Conservation (phyloP, 1,140 invertebrate species). For the Drosophila jambulina region DNA sequence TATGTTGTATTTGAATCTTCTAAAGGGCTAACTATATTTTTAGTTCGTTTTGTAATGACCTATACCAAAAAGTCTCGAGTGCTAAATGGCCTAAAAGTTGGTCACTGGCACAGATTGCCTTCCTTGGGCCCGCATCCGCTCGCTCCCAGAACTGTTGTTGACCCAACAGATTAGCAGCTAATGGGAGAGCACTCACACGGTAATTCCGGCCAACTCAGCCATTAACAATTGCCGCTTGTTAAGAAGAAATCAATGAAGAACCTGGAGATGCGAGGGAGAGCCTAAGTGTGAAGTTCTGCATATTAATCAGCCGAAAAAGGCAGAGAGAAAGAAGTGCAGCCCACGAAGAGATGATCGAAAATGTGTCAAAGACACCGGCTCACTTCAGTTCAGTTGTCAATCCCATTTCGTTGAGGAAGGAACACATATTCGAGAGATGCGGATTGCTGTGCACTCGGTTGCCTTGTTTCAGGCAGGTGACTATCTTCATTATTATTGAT, state of each 20-base stretch:
- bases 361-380: constrained; percentile 14
- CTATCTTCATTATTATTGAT: constrained; percentile 52
- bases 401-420: constrained; percentile 20
- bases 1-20: background rate
- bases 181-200: constrained; percentile 52
- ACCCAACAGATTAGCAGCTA: constrained; percentile 73
- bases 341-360: constrained; percentile 10
- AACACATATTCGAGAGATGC: constrained; percentile 7
- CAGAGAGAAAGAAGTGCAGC: constrained; percentile 14
- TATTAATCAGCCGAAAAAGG: constrained; percentile 51
- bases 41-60: constrained; percentile 49
- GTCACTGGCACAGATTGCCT: constrained; percentile 60
- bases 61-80: constrained; percentile 67
- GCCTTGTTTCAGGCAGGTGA: constrained; percentile 70
- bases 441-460: constrained; percentile 34
- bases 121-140: background rate
- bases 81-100: constrained; percentile 68
- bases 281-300: constrained; percentile 66
- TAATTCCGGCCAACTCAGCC: constrained; percentile 34
- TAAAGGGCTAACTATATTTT: background rate
- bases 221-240: constrained; percentile 67
- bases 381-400: constrained; percentile 48
- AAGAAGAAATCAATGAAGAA: constrained; percentile 41
- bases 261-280: constrained; percentile 11
- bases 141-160: constrained; percentile 55